Conservation (phyloP, 1,140 invertebrate genomes). For the Campoletis sonorensis region DNA sequence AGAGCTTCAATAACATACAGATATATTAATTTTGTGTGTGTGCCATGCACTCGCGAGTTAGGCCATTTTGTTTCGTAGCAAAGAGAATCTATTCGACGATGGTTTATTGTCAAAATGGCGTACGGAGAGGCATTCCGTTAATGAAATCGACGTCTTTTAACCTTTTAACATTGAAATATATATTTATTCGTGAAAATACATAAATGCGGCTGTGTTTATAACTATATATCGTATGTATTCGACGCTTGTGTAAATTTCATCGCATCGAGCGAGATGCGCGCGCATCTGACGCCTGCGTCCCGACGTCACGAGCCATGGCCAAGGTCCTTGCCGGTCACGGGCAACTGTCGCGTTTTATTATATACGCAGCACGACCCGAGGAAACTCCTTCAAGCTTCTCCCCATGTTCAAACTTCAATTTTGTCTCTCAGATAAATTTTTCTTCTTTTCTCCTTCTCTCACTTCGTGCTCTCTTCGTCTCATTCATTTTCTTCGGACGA, state of each 20-base stretch:
- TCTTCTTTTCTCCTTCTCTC: not conserved
- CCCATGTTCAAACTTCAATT: conserved; percentile 42
- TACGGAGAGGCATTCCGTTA: not conserved
- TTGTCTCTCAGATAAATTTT: too few relatives aligned
- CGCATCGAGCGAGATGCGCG: conserved; percentile 69
- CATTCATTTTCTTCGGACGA: too few relatives aligned
- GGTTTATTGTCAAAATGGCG: not conserved
- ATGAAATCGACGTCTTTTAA: not conserved
- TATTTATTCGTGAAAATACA: not conserved
- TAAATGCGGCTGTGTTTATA: not conserved
- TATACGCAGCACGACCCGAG: conserved; percentile 53
- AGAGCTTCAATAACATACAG: conserved; percentile 33
- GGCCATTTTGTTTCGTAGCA: not conserved
- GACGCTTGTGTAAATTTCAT: conserved; percentile 32
- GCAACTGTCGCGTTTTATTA: conserved; percentile 60
- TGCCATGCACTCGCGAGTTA: not conserved
- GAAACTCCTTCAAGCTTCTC: conserved; percentile 57
- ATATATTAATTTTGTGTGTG: not conserved
- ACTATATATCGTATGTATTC: not conserved
- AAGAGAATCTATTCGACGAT: not conserved
- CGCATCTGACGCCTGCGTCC: conserved; percentile 60
- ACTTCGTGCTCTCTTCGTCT: too few relatives aligned
- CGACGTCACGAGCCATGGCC: conserved; percentile 65
- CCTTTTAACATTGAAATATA: not conserved
- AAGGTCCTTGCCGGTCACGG: conserved; percentile 73